Evolutionary conservation across 2,888 invertebrate species (phyloP), one percentile per base, ranked within the genome.

Genomic region (Clostera curtula): DNA sequence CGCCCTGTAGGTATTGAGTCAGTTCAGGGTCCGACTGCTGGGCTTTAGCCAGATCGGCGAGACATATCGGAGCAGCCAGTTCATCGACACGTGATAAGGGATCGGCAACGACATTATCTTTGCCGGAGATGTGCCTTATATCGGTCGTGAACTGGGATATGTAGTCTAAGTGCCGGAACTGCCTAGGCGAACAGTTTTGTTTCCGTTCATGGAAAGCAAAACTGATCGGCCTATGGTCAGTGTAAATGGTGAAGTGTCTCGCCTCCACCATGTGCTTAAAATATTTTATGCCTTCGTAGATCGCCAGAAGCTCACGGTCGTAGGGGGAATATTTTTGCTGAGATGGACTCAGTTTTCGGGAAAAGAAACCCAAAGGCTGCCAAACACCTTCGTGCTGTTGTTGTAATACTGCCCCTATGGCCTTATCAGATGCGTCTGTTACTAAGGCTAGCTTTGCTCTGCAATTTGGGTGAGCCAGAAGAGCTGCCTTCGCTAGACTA

Each of bases 221-320:
- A 65, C 12, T 39, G 7, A 71, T 23, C 9, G 43, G 42, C 9
- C 40, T 44, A 14, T 51, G 50, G 29, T 51, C 51, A 0, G 46
- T 46, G 22, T 30, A 48, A 1, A 49, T 12, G 10, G 36, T 24
- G 11, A 41, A 41, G 5, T 24, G 22, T 6, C 28, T 19, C 2
- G 26, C 40, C 6, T 39, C 39, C 5, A 49, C n/a, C 7, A 18
- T 3, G 8, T 18, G 18, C 7, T 8, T 4, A 7, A 18, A 18
- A 6, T 18, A 7, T 7, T 18, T 18, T 3, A 18, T 18, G 5
- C 5, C 7, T 30, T n/a, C n/a, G n/a, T n/a, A n/a, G n/a, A n/a
- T n/a, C n/a, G n/a, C n/a, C n/a, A n/a, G n/a, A n/a, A n/a, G n/a
- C n/a, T n/a, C n/a, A n/a, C n/a, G n/a, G n/a, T n/a, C n/a, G n/a